Base-by-base conservation (phyloP, 2,113 vertebrate genomes). In the Oreochromis aureus region DNA sequence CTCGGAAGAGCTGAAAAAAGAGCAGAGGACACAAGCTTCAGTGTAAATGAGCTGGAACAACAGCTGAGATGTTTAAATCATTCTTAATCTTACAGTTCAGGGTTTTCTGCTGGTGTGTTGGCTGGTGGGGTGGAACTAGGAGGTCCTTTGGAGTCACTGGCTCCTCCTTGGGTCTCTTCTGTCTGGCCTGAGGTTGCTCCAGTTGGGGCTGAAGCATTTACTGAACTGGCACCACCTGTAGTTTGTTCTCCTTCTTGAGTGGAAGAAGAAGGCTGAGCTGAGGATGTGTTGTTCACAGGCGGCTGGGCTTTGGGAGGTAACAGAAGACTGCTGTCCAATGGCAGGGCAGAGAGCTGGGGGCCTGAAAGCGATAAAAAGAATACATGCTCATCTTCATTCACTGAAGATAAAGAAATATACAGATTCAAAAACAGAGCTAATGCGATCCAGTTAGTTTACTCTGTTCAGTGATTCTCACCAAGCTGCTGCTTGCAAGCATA, bases 401-500 rank as follows among this genome's bases (percentile, higher is more conserved):
- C 11, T 11, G 30, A 53, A 32, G 18, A 39, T 56, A 73, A 41
- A 58, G 10, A 18, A 48, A 22, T 22, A 41, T 12, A 18, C 10
- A 0, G 12, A 59, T 66, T 69, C 41, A 13, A 13, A 16, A 32
- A 15, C 0, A 48, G 10, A 48, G 8, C 39, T 48, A 30, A 48
- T 41, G 44, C 8, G 7, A 82, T 78, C 36, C 44, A 19, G 24
- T 89, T 39, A 9, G 18, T 44, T 41, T 9, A 80, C 9, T 69
- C 11, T 2, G 19, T 24, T 51, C 15, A 13, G 12, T 79, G 54
- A 32, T 82, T 48, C 92, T 97, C 90, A 99, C 98, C 98, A 58
- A 99, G 96, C 93, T 98, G 98, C 91, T 98, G 97, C 88, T 97
- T 97, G 94, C 98, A 99, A 89, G 98, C 96, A 91, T 99, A 97